Base-by-base conservation (phyloP, 1,140 invertebrate genomes). In the Nixonia krombeini region DNA sequence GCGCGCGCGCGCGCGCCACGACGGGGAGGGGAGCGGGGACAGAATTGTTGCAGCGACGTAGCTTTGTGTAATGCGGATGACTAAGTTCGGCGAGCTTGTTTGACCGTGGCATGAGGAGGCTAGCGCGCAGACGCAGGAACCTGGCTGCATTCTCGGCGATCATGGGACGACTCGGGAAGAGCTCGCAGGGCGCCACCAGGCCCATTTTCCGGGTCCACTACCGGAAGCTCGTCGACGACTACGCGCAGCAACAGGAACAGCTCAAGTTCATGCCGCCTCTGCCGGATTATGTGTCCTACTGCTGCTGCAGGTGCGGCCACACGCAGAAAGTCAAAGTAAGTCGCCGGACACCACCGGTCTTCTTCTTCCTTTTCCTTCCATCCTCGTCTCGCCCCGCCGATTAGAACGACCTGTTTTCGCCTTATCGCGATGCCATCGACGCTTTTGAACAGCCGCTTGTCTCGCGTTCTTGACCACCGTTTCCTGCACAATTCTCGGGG, bases 221-320 rank as follows among this genome's bases (percentile, higher is more conserved):
- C 79, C 85, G 86, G 50, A 89, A 89, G 70, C 81, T 89, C 47
- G 82, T 87, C 35, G 87, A 90, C 74, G 88, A 90, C 42, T 86
- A 85, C 67, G 67, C 80, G 47, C 70, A 81, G 56, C 70, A 80
- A 53, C 77, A 85, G 70, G 76, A 86, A 63, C 78, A 83, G 63
- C 62, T 81, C 38, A 75, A 78, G 74, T 78, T 81, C 44, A 83
- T 87, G 63, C 79, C 86, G 42, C 76, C 83, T 4, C 74, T 88
- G 21, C 88, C 88, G 46, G 87, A 89, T 65, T 88, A 88, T 74
- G 83, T 89, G 76, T 89, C 89, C 28, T 90, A 90, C 75, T 89
- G 87, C 62, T 90, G 89, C 78, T 87, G 87, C 67, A 87, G 88
- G 67, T 90, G 89, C 63, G 89, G 89, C 33, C 88, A 89, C 79